These are phyloP conservation scores for Hydrocynus forskahlii DNA, from an alignment of 2,797 vertebrate genomes.

Conservation along the genomic window DNA sequence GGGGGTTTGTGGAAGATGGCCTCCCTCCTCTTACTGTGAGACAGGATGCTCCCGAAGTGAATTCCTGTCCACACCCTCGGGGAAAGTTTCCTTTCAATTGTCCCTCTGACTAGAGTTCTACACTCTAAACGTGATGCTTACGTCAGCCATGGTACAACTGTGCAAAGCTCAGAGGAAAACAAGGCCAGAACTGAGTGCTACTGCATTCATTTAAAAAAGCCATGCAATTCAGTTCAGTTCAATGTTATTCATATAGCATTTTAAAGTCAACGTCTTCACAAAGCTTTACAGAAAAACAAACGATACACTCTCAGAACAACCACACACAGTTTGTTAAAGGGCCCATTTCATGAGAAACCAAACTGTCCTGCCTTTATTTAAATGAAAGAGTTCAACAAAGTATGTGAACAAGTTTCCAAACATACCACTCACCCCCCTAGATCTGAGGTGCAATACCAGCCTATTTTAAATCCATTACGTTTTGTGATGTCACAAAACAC, in stretches of 20 bases:
- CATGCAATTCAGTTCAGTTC: too few relatives aligned
- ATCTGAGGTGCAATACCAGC: too few relatives aligned
- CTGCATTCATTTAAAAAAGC: neutral
- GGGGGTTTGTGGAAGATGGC: slow-evolving; percentile 10
- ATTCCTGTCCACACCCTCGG: slow-evolving; percentile 54
- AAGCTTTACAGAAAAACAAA: neutral
- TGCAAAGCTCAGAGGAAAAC: slow-evolving; percentile 8
- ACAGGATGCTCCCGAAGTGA: slow-evolving; percentile 47
- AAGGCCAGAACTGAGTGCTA: neutral
- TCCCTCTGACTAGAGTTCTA: slow-evolving; percentile 27
- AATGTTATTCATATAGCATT: too few relatives aligned
- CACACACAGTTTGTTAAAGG: neutral
- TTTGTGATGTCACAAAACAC: too few relatives aligned
- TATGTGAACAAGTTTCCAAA: too few relatives aligned
- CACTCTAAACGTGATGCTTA: slow-evolving; percentile 16
- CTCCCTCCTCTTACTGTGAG: slow-evolving; percentile 33
- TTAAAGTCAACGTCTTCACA: too few relatives aligned
- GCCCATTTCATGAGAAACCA: neutral
- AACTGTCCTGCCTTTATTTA: too few relatives aligned
- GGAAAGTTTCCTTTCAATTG: slow-evolving; percentile 50
- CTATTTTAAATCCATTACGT: too few relatives aligned
- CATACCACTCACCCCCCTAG: too few relatives aligned
- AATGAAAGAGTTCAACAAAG: too few relatives aligned
- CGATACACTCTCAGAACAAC: neutral
- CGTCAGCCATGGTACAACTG: slow-evolving; percentile 12